Evolutionary conservation across 2,888 invertebrate species (phyloP), one percentile per base, ranked within the genome.

Genomic region (Dioctria rufipes): DNA sequence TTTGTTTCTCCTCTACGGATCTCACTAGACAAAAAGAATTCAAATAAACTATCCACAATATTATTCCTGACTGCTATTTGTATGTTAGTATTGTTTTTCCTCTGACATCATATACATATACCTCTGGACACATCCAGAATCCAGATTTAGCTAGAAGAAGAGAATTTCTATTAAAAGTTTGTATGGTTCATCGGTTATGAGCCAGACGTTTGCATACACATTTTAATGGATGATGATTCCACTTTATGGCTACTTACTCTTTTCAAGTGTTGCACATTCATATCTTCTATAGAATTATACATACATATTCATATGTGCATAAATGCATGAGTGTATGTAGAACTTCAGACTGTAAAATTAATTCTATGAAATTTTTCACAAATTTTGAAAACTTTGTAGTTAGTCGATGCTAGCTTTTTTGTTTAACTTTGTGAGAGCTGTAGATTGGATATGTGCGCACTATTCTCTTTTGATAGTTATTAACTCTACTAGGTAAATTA

Each of bases 301-400:
- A 25, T 25, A 25, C 25, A 25, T 25, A 25, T 25, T 25, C 25
- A 25, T 25, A 25, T 25, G 25, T 25, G 25, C 25, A 25, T 25
- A 25, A 25, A 25, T 25, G 25, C 25, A 25, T 25, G 25, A 1
- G 25, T 25, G 2, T 25, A 25, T 25, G 25, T 25, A 25, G 25
- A 25, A 2, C 61, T 61, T 61, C 61, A 61, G 61, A 61, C 61
- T 61, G 61, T 61, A 25, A 61, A 61, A 61, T 51, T 25, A 25
- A 25, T 54, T 54, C 54, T 8, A 54, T 54, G 54, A n/a, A 11
- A 8, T 6, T 11, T 54, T 54, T 11, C 4, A 4, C 54, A 11
- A 54, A n/a, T 54, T 54, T 8, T 4, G 11, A 54, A 5, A 46
- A 6, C 46, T 25, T 25, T 25, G 25, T 25, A 25, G 25, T 25